Base-by-base conservation (phyloP, 2,113 vertebrate species). In the Sigmodon hispidus region DNA sequence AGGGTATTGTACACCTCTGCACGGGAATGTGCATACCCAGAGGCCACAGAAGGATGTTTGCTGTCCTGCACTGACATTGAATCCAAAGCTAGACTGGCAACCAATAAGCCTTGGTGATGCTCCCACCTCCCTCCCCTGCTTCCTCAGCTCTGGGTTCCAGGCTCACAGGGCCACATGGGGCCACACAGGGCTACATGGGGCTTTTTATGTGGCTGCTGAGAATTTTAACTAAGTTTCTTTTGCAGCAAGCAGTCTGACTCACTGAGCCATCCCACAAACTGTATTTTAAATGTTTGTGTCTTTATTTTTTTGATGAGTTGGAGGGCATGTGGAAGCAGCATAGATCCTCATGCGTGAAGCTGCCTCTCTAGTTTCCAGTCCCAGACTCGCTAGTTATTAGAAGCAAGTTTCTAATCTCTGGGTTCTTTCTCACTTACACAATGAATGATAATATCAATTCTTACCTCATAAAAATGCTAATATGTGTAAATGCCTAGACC, bases 361-460 rank as follows among this genome's bases (percentile, higher is more conserved):
- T 11, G 29, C 22, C 24, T 59, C 48, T 36, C 59, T 45, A 29
- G 16, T 8, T 31, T 59, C 65, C 48, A 22, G 5, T 43, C n/a
- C 31, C 24, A 84, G 57, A 59, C 26, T 63, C 40, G 31, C n/a
- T 29, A 31, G 57, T 84, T 69, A 34, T 21, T 45, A 91, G 75
- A 63, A 17, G 15, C 43, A 57, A 79, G 59, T 88, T n/a, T 12
- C 73, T 91, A 15, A 93, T 84, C 80, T 84, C 80, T 40, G 57
- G 57, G 9, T 79, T 69, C n/a, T 80, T 94, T n/a, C 77, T 89
- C 65, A 50, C 31, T 87, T 93, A 69, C 43, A 77, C 80, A 89
- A 61, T 94, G 61, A 59, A 43, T 34, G 43, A 73, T 73, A 48
- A 83, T 70, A 52, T 81, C 61, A 76, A 90, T 73, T 89, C 55